Evolutionary conservation across 2,113 vertebrate species (phyloP).

Genomic region (Coryphaenoides rupestris): DNA sequence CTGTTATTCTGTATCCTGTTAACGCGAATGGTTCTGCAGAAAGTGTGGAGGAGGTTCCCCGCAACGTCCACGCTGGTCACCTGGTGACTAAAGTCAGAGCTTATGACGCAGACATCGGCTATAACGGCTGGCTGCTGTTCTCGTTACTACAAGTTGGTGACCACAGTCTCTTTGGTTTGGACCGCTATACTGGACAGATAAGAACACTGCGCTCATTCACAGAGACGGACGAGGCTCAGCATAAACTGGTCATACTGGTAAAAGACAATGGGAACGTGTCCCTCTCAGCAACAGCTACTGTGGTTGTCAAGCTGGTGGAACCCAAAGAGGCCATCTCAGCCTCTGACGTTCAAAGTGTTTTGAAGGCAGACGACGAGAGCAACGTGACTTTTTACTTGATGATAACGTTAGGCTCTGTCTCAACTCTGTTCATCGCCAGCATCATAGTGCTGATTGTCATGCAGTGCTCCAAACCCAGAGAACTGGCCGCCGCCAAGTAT

Average conservation of each 20-base stretch:
- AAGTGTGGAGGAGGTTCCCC: background rate
- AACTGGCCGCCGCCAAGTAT: constrained; percentile 8
- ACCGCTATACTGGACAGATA: constrained; percentile 2
- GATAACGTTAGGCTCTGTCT: constrained; percentile 23
- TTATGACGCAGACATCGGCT: background rate
- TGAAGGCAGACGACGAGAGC: background rate
- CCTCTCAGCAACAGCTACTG: constrained; percentile 39
- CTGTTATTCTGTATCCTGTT: constrained; percentile 36
- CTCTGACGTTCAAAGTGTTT: background rate
- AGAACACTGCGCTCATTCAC: constrained; percentile 1
- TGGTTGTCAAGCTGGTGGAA: constrained; percentile 24
- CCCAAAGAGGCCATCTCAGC: background rate
- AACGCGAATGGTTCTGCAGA: constrained; percentile 10
- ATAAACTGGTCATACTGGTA: constrained; percentile 32
- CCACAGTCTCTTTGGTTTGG: constrained; percentile 24
- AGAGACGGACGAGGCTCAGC: background rate
- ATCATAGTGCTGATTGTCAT: constrained; percentile 16
- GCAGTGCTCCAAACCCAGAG: constrained; percentile 19
- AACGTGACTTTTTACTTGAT: constrained; percentile 25
- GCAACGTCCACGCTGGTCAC: background rate
- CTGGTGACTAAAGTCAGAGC: background rate
- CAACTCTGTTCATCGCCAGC: constrained; percentile 19
- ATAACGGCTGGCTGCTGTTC: constrained; percentile 37
- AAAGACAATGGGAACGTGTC: constrained; percentile 49
- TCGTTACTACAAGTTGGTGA: constrained; percentile 28